These are phyloP conservation scores for Scaptomyza polygonia DNA, from an alignment of 2,888 invertebrate genomes.

Conservation along the genomic window DNA sequence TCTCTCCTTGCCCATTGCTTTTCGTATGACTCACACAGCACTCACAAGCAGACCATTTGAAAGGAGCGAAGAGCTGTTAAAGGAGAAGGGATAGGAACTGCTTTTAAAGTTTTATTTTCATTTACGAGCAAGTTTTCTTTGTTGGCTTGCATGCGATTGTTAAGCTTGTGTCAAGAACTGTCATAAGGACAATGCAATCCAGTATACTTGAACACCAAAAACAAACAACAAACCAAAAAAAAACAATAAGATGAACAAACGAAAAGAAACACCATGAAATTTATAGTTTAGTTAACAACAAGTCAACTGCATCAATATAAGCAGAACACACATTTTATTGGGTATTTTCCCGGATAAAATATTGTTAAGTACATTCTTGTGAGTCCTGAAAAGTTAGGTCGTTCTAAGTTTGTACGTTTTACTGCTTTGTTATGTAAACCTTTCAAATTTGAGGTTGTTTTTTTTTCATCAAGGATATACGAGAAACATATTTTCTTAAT, in stretches of 20 bases:
- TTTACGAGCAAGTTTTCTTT: conserved; percentile 54
- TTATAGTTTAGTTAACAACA: conserved; percentile 39
- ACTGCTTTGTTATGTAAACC: too few relatives aligned
- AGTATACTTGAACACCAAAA: conserved; percentile 29
- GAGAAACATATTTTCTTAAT: too few relatives aligned
- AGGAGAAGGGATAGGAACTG: conserved; percentile 31
- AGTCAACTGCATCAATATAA: conserved; percentile 32
- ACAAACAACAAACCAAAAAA: conserved; percentile 11
- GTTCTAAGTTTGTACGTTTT: too few relatives aligned
- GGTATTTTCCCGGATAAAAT: background rate
- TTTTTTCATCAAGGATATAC: too few relatives aligned
- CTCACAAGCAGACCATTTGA: conserved; percentile 39
- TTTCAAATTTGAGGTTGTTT: too few relatives aligned
- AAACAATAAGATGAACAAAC: background rate
- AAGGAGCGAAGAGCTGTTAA: background rate
- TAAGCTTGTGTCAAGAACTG: conserved; percentile 46
- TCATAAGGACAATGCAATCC: conserved; percentile 49
- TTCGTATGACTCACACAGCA: conserved; percentile 60
- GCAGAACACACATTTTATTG: conserved; percentile 1
- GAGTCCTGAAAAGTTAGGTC: background rate
- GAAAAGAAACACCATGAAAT: conserved; percentile 21
- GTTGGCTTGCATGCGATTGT: conserved; percentile 41
- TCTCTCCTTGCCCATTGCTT: conserved; percentile 43
- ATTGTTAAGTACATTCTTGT: background rate
- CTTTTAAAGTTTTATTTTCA: conserved; percentile 60